Base-by-base conservation (phyloP, 2,888 invertebrate species). In the Dryococelus australis region DNA sequence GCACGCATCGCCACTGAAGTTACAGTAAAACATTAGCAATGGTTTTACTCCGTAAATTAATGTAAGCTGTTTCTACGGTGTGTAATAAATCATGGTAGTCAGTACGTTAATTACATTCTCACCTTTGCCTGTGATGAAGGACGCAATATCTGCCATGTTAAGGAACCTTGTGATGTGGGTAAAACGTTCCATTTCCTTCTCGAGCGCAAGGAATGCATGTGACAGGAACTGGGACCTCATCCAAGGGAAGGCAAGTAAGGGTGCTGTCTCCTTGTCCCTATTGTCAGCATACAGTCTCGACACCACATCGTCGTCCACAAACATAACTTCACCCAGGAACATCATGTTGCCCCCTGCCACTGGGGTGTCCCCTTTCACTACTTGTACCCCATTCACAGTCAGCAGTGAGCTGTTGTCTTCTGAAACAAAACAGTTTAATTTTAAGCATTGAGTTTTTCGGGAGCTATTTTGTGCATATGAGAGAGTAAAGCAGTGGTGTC, bases 201-300 rank as follows among this genome's bases (percentile, higher is more conserved):
- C 95, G 85, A 95, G 91, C 26, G 94, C 94, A 89, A 95, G 91
- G 91, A 94, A 95, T 4, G 95, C 94, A 91, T 95, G 95, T 35
- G 94, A 95, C 78, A 95, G 91, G 90, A 95, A 95, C 90, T 95
- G 95, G 24, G 95, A 95, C 78, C 94, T 94, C 90, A 95, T 94
- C 95, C 95, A 95, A 3, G 95, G 95, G 90, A 95, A 95, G 5
- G 95, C 95, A 88, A 95, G 91, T 78, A 95, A 91, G 24, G 95
- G 95, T 26, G 95, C 95, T 26, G 95, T 95, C 91, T 95, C 95
- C 91, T 95, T 95, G 91, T 95, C 95, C 89, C 94, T 93, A 91
- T 95, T 94, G 91, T 94, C 94, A 91, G 94, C 94, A 91, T 95
- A 95, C 85, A 95, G 92, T 90, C 94, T 93, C 80, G 94, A 94